Evolutionary conservation across 2,797 vertebrate genomes (phyloP).

Genomic region (Sparus aurata): DNA sequence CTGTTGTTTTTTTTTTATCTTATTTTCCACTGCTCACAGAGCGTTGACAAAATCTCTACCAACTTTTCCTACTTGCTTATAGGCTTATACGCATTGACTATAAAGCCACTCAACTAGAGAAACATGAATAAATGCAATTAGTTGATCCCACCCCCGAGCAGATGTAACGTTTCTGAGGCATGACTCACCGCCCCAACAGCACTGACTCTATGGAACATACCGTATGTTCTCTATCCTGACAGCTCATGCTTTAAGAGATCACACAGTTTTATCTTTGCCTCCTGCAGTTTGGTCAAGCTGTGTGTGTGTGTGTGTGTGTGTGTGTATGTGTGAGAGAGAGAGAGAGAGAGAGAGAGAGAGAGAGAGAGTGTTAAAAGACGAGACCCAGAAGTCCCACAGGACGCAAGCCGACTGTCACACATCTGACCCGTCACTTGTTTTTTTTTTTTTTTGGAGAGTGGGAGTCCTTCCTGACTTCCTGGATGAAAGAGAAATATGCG

Average conservation of each 20-base stretch:
- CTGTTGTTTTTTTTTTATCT: background rate
- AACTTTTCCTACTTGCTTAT: background rate
- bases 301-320: background rate
- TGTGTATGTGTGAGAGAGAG: background rate
- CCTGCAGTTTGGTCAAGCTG: background rate
- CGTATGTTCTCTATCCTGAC: constrained; percentile 43
- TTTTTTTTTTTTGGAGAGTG: background rate
- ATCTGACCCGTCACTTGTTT: constrained; percentile 6
- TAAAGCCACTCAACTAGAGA: background rate
- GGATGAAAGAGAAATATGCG: constrained; percentile 6
- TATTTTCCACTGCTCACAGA: background rate
- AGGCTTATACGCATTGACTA: background rate
- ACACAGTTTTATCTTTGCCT: constrained; percentile 34
- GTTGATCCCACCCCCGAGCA: constrained; percentile 10
- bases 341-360: background rate
- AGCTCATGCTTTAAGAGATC: constrained; percentile 8
- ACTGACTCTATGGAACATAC: constrained; percentile 33
- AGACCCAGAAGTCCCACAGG: constrained; percentile 12
- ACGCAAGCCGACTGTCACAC: background rate
- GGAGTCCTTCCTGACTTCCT: background rate
- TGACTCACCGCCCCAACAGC: constrained; percentile 47
- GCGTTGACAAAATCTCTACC: background rate
- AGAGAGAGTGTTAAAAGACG: constrained; percentile 26
- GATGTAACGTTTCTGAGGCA: constrained; percentile 26
- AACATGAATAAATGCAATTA: constrained; percentile 2